Evolutionary conservation across 2,888 invertebrate genomes (phyloP).

Genomic region (Cordylochernes scorpioides): DNA sequence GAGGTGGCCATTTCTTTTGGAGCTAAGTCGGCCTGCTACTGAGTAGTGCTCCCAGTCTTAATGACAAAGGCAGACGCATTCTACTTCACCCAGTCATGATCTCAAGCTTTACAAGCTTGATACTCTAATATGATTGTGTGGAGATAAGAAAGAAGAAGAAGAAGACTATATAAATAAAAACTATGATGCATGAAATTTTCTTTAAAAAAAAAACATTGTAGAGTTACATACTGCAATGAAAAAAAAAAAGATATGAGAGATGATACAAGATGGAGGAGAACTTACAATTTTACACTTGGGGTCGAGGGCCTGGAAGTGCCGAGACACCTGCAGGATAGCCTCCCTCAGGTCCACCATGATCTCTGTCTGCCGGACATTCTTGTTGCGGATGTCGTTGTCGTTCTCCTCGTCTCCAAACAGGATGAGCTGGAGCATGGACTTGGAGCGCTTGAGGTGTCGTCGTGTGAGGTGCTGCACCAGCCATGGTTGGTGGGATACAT

Average conservation of each 20-base stretch:
- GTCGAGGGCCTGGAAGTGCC: slow-evolving; percentile 81
- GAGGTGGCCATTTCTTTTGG: too few relatives aligned
- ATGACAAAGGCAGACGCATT: too few relatives aligned
- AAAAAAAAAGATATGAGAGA: background rate
- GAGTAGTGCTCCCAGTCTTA: too few relatives aligned
- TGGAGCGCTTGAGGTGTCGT: slow-evolving; percentile 63
- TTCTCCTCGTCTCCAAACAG: slow-evolving; percentile 34
- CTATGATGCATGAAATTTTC: too few relatives aligned
- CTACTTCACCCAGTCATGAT: too few relatives aligned
- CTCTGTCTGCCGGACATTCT: slow-evolving; percentile 94
- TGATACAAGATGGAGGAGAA: slow-evolving; percentile 1
- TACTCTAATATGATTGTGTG: too few relatives aligned
- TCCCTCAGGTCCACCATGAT: slow-evolving; percentile 89
- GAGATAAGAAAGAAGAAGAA: too few relatives aligned
- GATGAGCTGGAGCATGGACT: slow-evolving; percentile 64
- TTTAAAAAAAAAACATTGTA: too few relatives aligned
- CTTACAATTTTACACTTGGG: slow-evolving; percentile 40
- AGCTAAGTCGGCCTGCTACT: too few relatives aligned
- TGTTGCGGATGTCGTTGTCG: slow-evolving; percentile 43
- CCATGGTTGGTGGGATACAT: too few relatives aligned
- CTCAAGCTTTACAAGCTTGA: too few relatives aligned
- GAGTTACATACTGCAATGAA: background rate
- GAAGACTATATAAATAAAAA: too few relatives aligned
- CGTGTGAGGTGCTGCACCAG: slow-evolving; percentile 27
- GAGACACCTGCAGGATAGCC: slow-evolving; percentile 68